A percentile compares a stretch with the other conserved stretches of the same genome.
phyloP scores from a whole-genome alignment of 37 sponge, comb jelly and placozoan species.

The Haliclona indistincta region DNA sequence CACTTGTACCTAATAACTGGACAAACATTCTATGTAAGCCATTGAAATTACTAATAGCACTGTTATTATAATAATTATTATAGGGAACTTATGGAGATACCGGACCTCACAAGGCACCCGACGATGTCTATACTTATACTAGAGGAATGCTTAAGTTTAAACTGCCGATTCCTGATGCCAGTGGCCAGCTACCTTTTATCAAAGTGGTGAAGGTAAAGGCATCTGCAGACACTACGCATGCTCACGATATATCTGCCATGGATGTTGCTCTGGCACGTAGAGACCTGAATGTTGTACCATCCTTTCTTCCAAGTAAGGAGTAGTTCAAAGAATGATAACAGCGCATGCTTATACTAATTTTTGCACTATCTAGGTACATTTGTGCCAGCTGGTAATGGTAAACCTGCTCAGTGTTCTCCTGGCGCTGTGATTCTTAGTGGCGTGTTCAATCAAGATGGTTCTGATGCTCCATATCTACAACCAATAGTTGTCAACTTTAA shows the following conservation, averaged over 20 bases:
- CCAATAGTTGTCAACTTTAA: conserved; percentile 13
- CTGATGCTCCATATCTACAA: conserved; percentile 20
- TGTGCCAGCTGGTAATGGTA: neutral
- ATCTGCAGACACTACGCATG: neutral
- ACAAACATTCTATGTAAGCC: conserved; percentile 4
- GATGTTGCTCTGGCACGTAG: conserved; percentile 9
- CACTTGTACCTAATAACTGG: conserved; percentile 10
- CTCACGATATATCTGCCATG: neutral
- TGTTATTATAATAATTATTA: too few species aligned
- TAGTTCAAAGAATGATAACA: too few species aligned
- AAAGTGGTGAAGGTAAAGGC: neutral
- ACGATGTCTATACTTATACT: too few species aligned
- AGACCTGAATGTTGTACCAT: conserved; percentile 23
- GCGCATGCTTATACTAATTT: neutral
- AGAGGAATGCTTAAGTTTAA: neutral
- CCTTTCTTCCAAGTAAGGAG: conserved; percentile 3
- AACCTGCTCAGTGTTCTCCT: neutral
- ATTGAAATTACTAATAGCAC: too few species aligned
- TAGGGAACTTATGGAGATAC: too few species aligned
- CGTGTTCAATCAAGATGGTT: conserved; percentile 22
- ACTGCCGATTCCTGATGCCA: neutral
- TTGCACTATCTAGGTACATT: neutral
- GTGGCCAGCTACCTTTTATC: neutral
- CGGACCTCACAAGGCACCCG: too few species aligned
- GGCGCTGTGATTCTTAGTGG: conserved; percentile 23